Conservation (phyloP, 2,797 vertebrate species). For the Mycteria americana region DNA sequence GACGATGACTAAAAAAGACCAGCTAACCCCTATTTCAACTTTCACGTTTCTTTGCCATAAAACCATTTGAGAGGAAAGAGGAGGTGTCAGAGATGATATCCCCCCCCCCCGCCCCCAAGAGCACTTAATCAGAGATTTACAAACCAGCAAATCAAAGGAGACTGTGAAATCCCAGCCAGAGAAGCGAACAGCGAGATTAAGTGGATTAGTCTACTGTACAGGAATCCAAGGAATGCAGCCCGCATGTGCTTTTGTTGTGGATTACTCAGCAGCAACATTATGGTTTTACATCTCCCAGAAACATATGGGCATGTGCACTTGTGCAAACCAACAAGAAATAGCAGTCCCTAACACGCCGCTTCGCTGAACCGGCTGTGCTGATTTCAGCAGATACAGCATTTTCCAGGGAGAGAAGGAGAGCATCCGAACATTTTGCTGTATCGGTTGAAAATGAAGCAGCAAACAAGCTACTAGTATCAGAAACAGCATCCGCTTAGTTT, state of each 20-base stretch:
- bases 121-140: constrained; percentile 72
- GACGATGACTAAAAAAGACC: background rate
- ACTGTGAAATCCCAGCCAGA: constrained; percentile 73
- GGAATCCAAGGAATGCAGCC: constrained; percentile 74
- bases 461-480: background rate
- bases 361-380: background rate
- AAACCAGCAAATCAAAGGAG: constrained; percentile 76
- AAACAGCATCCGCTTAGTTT: background rate
- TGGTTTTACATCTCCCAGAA: constrained; percentile 67
- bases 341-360: background rate
- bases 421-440: background rate
- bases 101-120: background rate
- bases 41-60: constrained; percentile 25
- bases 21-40: constrained; percentile 48
- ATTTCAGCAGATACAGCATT: constrained; percentile 7
- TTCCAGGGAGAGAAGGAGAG: background rate
- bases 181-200: constrained; percentile 74
- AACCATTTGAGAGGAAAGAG: constrained; percentile 29
- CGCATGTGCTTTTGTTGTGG: constrained; percentile 75
- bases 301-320: constrained; percentile 70
- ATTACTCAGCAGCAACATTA: constrained; percentile 73
- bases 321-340: constrained; percentile 52
- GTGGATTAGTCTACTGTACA: constrained; percentile 80
- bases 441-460: background rate
- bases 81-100: background rate